Conservation (phyloP, 2,888 invertebrate species). For the Hirtodrosophila trivittata region DNA sequence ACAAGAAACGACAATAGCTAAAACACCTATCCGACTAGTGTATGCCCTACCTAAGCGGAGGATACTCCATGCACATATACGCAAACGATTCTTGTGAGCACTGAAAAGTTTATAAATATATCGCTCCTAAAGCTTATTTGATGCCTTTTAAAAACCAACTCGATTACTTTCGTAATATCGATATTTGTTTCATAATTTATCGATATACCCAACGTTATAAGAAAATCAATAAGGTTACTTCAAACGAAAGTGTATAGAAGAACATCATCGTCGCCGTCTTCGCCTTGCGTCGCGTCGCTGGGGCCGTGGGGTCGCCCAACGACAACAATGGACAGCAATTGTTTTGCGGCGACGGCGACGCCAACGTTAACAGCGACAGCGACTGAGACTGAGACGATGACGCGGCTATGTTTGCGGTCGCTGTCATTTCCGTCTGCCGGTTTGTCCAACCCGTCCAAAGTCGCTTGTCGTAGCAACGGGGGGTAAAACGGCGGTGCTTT, state of each 20-base stretch:
- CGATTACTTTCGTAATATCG: no score
- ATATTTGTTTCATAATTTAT: no score
- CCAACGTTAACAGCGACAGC: slow-evolving; percentile 20
- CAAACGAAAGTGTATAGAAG: slow-evolving; percentile 32
- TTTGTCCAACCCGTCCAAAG: slow-evolving; percentile 16
- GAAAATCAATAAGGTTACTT: not conserved
- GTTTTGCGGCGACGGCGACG: slow-evolving; percentile 52
- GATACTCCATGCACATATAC: no score
- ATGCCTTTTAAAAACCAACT: no score
- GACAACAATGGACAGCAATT: slow-evolving; percentile 73
- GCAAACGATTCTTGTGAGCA: no score
- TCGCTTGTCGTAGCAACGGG: slow-evolving; percentile 13
- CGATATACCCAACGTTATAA: slow-evolving; percentile 17
- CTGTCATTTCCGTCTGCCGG: slow-evolving; percentile 38
- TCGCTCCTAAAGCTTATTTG: no score
- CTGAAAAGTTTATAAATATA: no score
- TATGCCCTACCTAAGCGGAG: slow-evolving; percentile 14
- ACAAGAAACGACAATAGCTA: slow-evolving; percentile 21
- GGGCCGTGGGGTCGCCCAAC: slow-evolving; percentile 53
- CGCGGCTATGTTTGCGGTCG: slow-evolving; percentile 61
- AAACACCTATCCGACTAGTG: not conserved
- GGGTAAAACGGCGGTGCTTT: slow-evolving; percentile 35
- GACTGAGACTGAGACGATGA: slow-evolving; percentile 38
- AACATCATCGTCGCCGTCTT: slow-evolving; percentile 13
- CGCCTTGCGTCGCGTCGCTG: slow-evolving; percentile 17